A percentile compares a stretch with the other conserved stretches of the same genome.
phyloP scores from a whole-genome alignment of 1,140 invertebrate genomes.

The Reticulitermes speratus region DNA sequence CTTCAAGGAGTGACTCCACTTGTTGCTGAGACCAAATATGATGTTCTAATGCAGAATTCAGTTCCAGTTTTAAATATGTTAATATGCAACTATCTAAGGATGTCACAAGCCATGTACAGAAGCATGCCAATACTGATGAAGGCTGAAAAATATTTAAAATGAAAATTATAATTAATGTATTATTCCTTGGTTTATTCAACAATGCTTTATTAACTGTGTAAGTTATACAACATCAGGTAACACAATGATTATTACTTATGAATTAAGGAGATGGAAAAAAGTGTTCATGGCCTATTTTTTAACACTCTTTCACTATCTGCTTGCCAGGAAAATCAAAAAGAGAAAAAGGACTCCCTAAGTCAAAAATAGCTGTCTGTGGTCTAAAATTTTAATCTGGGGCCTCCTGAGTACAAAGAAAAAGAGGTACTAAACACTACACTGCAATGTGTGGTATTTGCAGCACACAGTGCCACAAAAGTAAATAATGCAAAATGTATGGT shows the following conservation, averaged over 20 bases:
- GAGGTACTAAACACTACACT: no score
- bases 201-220: no score
- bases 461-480: no score
- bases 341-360: no score
- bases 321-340: no score
- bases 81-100: slow-evolving; percentile 37
- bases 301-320: no score
- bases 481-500: no score
- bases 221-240: no score
- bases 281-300: background rate
- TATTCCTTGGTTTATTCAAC: background rate
- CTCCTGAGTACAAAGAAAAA: no score
- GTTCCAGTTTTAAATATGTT: background rate
- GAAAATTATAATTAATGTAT: background rate
- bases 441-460: no score
- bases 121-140: slow-evolving; percentile 59
- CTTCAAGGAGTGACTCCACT: slow-evolving; percentile 47
- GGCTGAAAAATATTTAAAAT: slow-evolving; percentile 50
- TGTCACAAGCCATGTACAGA: slow-evolving; percentile 61
- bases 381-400: no score
- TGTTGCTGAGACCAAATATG: slow-evolving; percentile 17
- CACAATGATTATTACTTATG: background rate
- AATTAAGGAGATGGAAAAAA: background rate
- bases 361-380: no score
- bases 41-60: background rate